Evolutionary conservation across 2,888 invertebrate genomes (phyloP).

Genomic region (Melolontha melolontha): DNA sequence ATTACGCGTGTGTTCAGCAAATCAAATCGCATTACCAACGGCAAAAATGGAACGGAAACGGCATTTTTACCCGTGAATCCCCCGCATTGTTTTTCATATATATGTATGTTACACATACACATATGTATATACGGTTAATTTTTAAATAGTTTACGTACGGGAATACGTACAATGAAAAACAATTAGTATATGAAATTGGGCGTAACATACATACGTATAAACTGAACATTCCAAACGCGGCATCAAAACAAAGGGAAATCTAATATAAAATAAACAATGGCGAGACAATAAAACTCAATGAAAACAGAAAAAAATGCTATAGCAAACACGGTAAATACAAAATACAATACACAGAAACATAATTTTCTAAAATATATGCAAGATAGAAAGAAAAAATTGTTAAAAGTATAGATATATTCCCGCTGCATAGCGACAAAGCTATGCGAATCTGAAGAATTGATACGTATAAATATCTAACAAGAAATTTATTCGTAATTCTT

Average conservation of each 20-base stretch:
- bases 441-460: too few species aligned
- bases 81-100: slow-evolving; percentile 28
- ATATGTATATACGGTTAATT: slow-evolving; percentile 13
- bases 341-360: too few species aligned
- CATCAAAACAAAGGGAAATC: slow-evolving; percentile 58
- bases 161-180: slow-evolving; percentile 52
- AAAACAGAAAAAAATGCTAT: slow-evolving; percentile 62
- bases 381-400: too few species aligned
- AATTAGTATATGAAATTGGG: slow-evolving; percentile 60
- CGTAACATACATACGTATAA: slow-evolving; percentile 57
- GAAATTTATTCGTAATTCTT: too few species aligned
- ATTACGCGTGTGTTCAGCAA: slow-evolving; percentile 22
- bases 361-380: too few species aligned
- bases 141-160: slow-evolving; percentile 48
- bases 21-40: slow-evolving; percentile 22
- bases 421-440: too few species aligned
- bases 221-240: slow-evolving; percentile 57
- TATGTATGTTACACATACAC: too few species aligned
- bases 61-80: slow-evolving; percentile 23
- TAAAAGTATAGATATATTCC: too few species aligned
- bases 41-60: slow-evolving; percentile 25
- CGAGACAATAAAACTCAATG: slow-evolving; percentile 61
- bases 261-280: slow-evolving; percentile 63
- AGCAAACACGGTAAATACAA: too few species aligned
- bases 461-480: too few species aligned